Evolutionary conservation across 2,113 vertebrate species (phyloP).

Genomic region (Gymnorhina tibicen): DNA sequence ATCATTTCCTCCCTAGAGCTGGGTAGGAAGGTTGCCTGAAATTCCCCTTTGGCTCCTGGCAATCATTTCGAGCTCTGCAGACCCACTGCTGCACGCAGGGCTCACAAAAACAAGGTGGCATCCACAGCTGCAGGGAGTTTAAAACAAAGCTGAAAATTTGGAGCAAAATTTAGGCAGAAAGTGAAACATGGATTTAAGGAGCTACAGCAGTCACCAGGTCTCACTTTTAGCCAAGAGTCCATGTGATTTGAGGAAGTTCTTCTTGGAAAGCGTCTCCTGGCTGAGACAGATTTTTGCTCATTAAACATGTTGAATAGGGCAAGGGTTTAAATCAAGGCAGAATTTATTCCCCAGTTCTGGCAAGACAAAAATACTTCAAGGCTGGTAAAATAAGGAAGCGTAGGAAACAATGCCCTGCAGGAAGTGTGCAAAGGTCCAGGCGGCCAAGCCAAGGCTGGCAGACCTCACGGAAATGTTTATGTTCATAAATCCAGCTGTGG

Average conservation of each 20-base stretch:
- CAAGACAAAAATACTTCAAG: background rate
- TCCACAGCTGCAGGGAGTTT: background rate
- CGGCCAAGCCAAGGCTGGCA: background rate
- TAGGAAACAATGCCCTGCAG: background rate
- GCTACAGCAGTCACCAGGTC: background rate
- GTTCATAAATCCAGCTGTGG: background rate
- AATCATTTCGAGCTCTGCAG: background rate
- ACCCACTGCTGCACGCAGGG: background rate
- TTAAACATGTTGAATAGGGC: background rate
- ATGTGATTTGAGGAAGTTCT: background rate
- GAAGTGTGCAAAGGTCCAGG: fast-evolving
- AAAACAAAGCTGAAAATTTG: background rate
- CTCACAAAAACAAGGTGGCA: background rate
- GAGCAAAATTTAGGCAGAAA: background rate
- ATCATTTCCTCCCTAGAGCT: background rate
- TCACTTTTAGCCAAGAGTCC: background rate
- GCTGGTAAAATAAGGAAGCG: background rate
- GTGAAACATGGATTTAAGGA: background rate
- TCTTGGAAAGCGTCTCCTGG: background rate
- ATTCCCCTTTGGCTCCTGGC: background rate
- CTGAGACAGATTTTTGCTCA: background rate
- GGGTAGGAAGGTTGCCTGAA: background rate
- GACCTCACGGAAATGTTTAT: background rate
- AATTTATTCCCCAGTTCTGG: background rate
- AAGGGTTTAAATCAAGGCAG: background rate